These are phyloP conservation scores for Oenanthe oenanthe DNA, from an alignment of 2,113 vertebrate genomes.

Conservation along the genomic window DNA sequence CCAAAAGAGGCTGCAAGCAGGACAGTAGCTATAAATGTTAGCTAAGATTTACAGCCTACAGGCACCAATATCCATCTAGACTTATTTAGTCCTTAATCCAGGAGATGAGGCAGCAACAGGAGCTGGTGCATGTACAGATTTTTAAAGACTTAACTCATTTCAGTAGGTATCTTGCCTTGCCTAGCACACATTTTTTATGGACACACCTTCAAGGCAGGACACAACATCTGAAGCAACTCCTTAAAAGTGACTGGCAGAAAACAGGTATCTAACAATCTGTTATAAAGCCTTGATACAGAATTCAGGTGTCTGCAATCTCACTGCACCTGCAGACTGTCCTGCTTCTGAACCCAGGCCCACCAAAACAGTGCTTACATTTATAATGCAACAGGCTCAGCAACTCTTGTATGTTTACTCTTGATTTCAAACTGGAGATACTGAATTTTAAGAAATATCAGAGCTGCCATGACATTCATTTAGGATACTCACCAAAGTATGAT, in stretches of 20 bases:
- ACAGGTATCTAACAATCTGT: rapidly evolving
- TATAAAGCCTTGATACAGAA: not conserved
- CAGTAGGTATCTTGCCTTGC: not conserved
- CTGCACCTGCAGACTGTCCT: not conserved
- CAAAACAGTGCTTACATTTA: rapidly evolving
- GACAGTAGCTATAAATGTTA: not conserved
- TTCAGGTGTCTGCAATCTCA: not conserved
- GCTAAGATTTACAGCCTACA: rapidly evolving
- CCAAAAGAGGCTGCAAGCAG: not conserved
- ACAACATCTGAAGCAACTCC: not conserved
- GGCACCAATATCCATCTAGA: not conserved
- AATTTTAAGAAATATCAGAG: not conserved
- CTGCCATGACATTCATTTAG: too few species aligned
- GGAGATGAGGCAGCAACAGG: not conserved
- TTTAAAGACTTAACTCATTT: not conserved
- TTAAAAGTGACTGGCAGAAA: not conserved
- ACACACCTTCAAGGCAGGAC: not conserved
- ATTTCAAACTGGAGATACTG: not conserved
- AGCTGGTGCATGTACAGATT: rapidly evolving
- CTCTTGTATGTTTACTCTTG: not conserved
- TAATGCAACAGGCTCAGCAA: not conserved
- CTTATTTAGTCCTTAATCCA: not conserved
- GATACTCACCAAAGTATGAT: not conserved
- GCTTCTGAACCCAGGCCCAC: not conserved
- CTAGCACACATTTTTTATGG: not conserved